These are phyloP conservation scores for Brachionus rotundiformis DNA, from an alignment of 1,140 invertebrate species.

Conservation along the genomic window DNA sequence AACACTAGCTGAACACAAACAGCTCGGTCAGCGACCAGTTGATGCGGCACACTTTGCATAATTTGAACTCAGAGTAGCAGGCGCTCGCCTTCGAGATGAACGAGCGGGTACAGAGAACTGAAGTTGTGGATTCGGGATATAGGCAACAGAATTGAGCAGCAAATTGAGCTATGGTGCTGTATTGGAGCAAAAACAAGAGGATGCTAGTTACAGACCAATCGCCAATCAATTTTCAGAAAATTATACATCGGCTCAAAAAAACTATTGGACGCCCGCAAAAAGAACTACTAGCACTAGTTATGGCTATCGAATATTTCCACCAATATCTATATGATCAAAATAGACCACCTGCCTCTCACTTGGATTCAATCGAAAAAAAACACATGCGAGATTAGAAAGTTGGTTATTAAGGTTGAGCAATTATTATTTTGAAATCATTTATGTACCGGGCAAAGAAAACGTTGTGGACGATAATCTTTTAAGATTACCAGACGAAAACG, in stretches of 20 bases:
- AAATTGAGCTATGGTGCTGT: slow-evolving; percentile 61
- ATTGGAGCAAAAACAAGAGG: slow-evolving; percentile 57
- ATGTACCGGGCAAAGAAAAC: background rate
- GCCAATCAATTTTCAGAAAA: background rate
- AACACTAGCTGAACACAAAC: background rate
- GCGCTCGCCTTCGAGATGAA: no score
- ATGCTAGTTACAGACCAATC: background rate
- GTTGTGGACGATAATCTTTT: slow-evolving; percentile 52
- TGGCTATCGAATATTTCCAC: slow-evolving; percentile 61
- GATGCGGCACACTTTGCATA: background rate
- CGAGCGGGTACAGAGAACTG: no score
- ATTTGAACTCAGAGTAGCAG: background rate
- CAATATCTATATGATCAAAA: slow-evolving; percentile 63
- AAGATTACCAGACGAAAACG: background rate
- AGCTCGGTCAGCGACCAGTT: background rate
- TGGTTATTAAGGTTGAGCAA: background rate
- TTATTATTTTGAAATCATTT: background rate
- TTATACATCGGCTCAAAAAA: background rate
- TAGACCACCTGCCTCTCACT: slow-evolving; percentile 65
- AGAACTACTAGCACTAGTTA: slow-evolving; percentile 61
- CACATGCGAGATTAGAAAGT: background rate
- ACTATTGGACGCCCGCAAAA: slow-evolving; percentile 59
- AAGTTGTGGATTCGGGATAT: no score
- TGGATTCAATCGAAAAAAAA: slow-evolving; percentile 56
- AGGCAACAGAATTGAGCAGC: no score